These are phyloP conservation scores for Eubasilissa regina DNA, from an alignment of 1,140 invertebrate species.

Conservation along the genomic window DNA sequence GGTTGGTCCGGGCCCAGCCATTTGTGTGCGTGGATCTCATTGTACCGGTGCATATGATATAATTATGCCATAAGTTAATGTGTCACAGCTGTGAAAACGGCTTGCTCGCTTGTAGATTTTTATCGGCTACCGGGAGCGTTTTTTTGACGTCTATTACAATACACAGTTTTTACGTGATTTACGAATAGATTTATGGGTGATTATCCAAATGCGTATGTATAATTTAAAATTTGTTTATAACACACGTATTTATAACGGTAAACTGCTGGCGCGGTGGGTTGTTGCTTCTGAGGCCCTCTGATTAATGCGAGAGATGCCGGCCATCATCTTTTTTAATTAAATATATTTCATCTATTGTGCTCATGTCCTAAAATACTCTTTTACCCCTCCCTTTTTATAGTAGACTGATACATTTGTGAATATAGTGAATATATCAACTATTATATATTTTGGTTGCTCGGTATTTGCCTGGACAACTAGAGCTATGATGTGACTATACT, in stretches of 20 bases:
- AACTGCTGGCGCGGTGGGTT: not conserved
- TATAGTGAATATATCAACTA: no score
- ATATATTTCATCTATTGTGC: no score
- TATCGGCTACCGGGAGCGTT: conserved; percentile 21
- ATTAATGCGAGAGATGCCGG: no score
- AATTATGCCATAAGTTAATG: conserved; percentile 48
- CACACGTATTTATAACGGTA: not conserved
- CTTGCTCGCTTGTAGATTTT: conserved; percentile 21
- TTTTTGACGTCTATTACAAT: not conserved
- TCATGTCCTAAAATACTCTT: no score
- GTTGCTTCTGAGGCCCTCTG: not conserved
- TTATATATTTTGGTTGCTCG: no score
- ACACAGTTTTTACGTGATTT: not conserved
- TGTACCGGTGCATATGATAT: conserved; percentile 31
- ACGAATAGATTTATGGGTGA: conserved; percentile 14
- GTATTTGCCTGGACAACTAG: no score
- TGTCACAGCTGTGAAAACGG: conserved; percentile 39
- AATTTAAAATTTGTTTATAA: not conserved
- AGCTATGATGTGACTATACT: no score
- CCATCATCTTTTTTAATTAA: no score
- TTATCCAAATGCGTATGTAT: conserved; percentile 1
- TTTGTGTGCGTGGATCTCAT: conserved; percentile 24
- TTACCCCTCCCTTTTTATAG: no score
- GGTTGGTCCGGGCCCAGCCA: conserved; percentile 37
- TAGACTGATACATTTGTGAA: no score